Evolutionary conservation across 2,888 invertebrate species (phyloP), one percentile per base, ranked within the genome.

Genomic region (Thyatira batis): DNA sequence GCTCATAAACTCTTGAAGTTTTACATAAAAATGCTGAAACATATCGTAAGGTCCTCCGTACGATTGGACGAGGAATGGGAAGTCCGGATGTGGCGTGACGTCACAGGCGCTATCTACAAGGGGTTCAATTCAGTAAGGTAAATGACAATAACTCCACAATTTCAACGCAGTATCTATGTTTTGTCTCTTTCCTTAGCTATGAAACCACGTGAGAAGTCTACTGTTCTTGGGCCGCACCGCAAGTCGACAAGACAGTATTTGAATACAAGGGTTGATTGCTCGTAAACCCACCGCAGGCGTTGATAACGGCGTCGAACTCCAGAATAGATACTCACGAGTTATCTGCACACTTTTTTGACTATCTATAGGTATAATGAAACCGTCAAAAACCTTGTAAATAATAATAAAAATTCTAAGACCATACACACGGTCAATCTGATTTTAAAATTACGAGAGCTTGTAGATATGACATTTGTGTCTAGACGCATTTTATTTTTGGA

Each of bases 211-310:
- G n/a, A n/a, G n/a, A n/a, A n/a, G n/a, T n/a, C n/a, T n/a, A n/a
- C n/a, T n/a, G n/a, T n/a, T n/a, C n/a, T n/a, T n/a, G n/a, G n/a
- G n/a, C n/a, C n/a, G n/a, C n/a, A n/a, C n/a, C n/a, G n/a, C n/a
- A n/a, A n/a, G n/a, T n/a, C n/a, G n/a, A n/a, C n/a, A n/a, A n/a
- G n/a, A n/a, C n/a, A n/a, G n/a, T n/a, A n/a, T n/a, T n/a, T n/a
- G n/a, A n/a, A n/a, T n/a, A n/a, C n/a, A n/a, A n/a, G 55, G 65
- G 71, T 76, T 79, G 81, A 82, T 81, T 83, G 84, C 78, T 82
- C 84, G 79, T 85, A 85, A 84, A 84, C 76, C 73, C 68, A 63
- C 60, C 69, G 64, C 55, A 54, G 52, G 52, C 64, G 64, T 62
- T 58, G 78, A 80, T 78, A 76, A 76, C 65, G 59, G 52, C 3